Evolutionary conservation across 2,888 invertebrate species (phyloP), one percentile per base, ranked within the genome.

Genomic region (Torymus texanus): DNA sequence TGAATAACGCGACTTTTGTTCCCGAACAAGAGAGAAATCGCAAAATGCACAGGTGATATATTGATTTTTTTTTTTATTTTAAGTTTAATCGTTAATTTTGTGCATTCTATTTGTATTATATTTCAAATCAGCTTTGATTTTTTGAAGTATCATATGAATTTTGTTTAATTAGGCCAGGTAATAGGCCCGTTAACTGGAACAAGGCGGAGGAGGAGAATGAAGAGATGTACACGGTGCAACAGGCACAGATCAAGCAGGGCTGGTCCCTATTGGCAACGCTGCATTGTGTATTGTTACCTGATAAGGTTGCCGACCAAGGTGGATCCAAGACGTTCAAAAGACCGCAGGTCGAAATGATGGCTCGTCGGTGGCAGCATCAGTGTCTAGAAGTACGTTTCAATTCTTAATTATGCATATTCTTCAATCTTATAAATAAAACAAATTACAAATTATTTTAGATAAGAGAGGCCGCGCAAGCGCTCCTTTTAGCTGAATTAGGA

Each of bases 331-430:
- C 93, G 81, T 98, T 97, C 91, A 97, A 98, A 88, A 93, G 97
- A n/a, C 98, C 98, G 0, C 97, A 97, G 90, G 97, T 99, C 4
- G 99, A 99, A 91, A 97, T 98, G 94, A 93, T 99, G 92, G 99
- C 98, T 0, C 94, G 98, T 18, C 93, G 98, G 81, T 99, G 99
- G 99, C 99, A 99, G 90, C 99, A 99, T 91, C 96, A 98, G 85
- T 99, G 99, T 90, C 93, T 99, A 5, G 99, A 99, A 92, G 97
- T 98, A 41, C 41, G 8, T 1, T 41, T 41, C 8, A 41, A 41
- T 41, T 1, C 41, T 41, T 41, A 41, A 41, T 41, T 8, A 41
- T 58, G 50, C 59, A 18, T 21, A 62, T 62, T 24, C 24, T 5
- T 56, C 24, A 41, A 21, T 2, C 4, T 0, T 51, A 63, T 50